Base-by-base conservation (phyloP, 2,888 invertebrate species). In the Ernsta delagoae region DNA sequence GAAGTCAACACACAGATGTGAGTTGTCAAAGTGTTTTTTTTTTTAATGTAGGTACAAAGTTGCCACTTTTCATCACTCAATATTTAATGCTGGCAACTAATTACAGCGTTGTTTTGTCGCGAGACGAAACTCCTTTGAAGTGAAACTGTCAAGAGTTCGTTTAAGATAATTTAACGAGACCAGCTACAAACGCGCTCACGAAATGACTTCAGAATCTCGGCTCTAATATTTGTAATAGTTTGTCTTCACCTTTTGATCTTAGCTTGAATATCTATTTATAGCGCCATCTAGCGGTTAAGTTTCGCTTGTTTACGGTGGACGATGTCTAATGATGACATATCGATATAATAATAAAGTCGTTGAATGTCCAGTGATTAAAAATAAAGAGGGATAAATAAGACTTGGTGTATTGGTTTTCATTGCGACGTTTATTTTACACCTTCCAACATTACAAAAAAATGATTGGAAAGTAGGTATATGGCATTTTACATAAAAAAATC, bases 161-260 rank as follows among this genome's bases (percentile, higher is more conserved):
- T 83, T 77, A 75, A 79, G 77, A 82, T 85, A 83, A 85, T 85
- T 83, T 78, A 78, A 83, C 83, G 78, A 76, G 75, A 71, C 74
- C 65, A 67, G 70, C 70, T 70, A 63, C 65, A 71, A 72, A 74
- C 60, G 60, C 45, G 59, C 7, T 4, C 59, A 59, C 39, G 59
- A 59, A 45, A 60, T 73, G 54, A 59, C 72, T 74, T 71, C 75
- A 69, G 68, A 73, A 61, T 71, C 71, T 74, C 71, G 63, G 71
- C 75, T 74, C 75, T 74, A 71, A 76, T 75, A 71, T 74, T 74
- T 71, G 63, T 72, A 72, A 74, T 72, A 73, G 74, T 75, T 72
- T 70, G 74, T 73, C 74, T 71, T 70, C 72, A 70, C 68, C 79
- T 72, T 80, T 80, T 80, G 80, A 80, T 80, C 75, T 50, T 34